A percentile compares a stretch with the other conserved stretches of the same genome.
phyloP scores from a whole-genome alignment of 2,113 vertebrate genomes.

The Oreochromis tanganicae region DNA sequence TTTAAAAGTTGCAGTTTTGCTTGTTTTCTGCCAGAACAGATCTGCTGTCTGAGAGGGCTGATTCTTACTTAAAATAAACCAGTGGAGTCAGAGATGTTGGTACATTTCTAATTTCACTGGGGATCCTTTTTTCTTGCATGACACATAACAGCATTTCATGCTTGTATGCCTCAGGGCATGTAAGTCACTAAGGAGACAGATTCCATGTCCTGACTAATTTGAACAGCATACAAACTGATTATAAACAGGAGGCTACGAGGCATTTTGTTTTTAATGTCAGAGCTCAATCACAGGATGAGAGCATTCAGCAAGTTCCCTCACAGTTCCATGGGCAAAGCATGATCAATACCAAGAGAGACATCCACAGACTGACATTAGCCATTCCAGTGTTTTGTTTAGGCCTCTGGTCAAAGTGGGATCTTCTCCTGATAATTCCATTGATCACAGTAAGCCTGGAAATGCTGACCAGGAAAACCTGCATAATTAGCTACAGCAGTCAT shows the following conservation, averaged over 20 bases:
- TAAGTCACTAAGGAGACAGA: slow-evolving; percentile 27
- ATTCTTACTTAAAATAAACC: slow-evolving; percentile 9
- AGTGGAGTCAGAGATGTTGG: background rate
- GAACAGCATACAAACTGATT: slow-evolving; percentile 42
- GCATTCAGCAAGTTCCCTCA: background rate
- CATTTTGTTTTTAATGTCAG: background rate
- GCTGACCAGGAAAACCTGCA: slow-evolving; percentile 14
- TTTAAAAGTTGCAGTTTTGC: background rate
- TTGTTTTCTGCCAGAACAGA: background rate
- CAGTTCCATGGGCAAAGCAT: background rate
- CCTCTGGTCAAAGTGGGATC: slow-evolving; percentile 18
- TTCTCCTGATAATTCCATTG: slow-evolving; percentile 31
- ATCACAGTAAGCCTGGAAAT: background rate
- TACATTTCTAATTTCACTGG: background rate
- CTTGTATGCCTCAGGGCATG: background rate
- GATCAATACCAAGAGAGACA: slow-evolving; percentile 23
- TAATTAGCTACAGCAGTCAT: slow-evolving; percentile 20
- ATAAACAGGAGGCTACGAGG: slow-evolving; percentile 6
- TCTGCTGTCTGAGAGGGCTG: background rate
- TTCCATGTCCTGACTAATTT: slow-evolving; percentile 32
- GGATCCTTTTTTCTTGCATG: background rate
- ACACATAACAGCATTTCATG: background rate
- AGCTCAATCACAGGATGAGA: background rate
- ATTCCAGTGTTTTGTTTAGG: slow-evolving; percentile 25
- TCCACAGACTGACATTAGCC: background rate